Conservation (phyloP, 2,797 vertebrate genomes). For the Anomalospiza imberbis region DNA sequence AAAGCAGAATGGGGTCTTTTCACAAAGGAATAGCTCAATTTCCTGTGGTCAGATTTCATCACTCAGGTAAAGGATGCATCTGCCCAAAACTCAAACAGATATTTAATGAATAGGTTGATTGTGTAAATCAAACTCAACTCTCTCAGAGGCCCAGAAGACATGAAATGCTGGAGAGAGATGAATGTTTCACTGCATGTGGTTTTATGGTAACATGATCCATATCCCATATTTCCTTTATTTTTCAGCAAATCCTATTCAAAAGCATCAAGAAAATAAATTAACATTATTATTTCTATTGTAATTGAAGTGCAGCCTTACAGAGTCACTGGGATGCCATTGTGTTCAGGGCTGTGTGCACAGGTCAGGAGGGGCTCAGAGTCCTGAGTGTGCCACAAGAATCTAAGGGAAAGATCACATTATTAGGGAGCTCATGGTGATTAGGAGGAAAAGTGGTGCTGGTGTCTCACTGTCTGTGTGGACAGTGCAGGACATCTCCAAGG, state of each 20-base stretch:
- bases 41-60: constrained; percentile 65
- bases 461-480: neutral
- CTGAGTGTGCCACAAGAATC: neutral
- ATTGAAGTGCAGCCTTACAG: neutral
- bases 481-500: neutral
- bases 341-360: neutral
- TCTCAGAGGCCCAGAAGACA: constrained; percentile 65
- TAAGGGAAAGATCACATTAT: neutral
- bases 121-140: constrained; percentile 33
- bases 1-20: constrained; percentile 63
- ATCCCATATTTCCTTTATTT: constrained; percentile 55
- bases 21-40: constrained; percentile 49
- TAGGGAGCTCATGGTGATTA: neutral
- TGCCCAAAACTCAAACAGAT: constrained; percentile 56
- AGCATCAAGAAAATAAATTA: constrained; percentile 35
- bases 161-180: constrained; percentile 59
- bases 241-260: constrained; percentile 52
- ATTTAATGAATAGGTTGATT: constrained; percentile 70
- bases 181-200: neutral
- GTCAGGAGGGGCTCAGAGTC: neutral
- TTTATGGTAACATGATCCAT: constrained; percentile 42
- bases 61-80: constrained; percentile 69
- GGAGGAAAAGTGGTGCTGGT: neutral
- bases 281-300: constrained; percentile 1
- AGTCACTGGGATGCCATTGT: neutral